Evolutionary conservation across 2,888 invertebrate genomes (phyloP).

Genomic region (Nudaria mundana): DNA sequence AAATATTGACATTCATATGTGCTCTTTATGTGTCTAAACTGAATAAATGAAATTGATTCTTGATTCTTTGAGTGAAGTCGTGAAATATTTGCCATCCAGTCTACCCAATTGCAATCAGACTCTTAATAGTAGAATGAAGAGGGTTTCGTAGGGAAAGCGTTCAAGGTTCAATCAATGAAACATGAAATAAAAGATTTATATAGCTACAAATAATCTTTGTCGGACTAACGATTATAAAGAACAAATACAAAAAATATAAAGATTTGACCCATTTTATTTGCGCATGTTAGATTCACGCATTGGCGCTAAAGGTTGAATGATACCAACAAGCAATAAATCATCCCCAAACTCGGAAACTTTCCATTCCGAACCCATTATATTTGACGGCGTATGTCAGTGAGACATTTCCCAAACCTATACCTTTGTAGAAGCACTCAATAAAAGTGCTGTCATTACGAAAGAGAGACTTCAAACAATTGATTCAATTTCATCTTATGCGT

Average conservation of each 20-base stretch:
- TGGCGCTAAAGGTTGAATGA: slow-evolving; percentile 30
- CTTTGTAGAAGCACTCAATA: slow-evolving; percentile 30
- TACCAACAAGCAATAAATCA: slow-evolving; percentile 49
- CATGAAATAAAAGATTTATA: too few relatives aligned
- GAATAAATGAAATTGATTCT: too few relatives aligned
- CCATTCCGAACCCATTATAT: slow-evolving; percentile 52
- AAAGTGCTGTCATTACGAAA: slow-evolving; percentile 21
- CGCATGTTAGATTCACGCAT: slow-evolving; percentile 9
- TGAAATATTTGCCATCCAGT: too few relatives aligned
- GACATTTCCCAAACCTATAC: slow-evolving; percentile 35
- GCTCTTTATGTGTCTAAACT: too few relatives aligned
- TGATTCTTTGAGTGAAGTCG: too few relatives aligned
- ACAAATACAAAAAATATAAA: not conserved
- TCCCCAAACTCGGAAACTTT: slow-evolving; percentile 49
- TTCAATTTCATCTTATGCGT: slow-evolving; percentile 11
- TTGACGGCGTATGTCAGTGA: slow-evolving; percentile 51
- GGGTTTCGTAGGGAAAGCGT: too few relatives aligned
- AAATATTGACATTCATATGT: too few relatives aligned
- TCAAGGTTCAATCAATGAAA: too few relatives aligned
- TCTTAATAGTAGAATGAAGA: too few relatives aligned
- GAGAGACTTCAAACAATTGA: slow-evolving; percentile 15
- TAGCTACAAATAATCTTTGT: too few relatives aligned
- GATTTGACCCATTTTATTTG: slow-evolving; percentile 1
- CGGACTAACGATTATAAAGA: too few relatives aligned
- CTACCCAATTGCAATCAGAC: too few relatives aligned